Evolutionary conservation across 1,140 invertebrate genomes (phyloP).

Genomic region (Leptonema lineaticorne): DNA sequence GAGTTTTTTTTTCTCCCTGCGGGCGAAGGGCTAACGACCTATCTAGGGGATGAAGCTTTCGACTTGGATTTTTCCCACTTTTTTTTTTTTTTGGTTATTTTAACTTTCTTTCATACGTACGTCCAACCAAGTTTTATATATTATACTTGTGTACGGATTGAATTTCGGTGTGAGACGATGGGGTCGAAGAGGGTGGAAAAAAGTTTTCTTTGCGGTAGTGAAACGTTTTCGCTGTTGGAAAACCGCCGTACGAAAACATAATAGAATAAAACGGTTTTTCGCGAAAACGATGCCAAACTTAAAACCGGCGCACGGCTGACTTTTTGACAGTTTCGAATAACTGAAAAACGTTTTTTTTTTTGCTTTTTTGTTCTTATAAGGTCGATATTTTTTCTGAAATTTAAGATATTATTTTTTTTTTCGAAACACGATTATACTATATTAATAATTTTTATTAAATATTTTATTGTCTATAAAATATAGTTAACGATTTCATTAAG

Average conservation of each 20-base stretch:
- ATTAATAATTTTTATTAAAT: no score
- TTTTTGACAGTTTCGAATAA: constrained; percentile 24
- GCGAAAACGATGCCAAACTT: constrained; percentile 1
- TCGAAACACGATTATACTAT: no score
- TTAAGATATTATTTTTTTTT: no score
- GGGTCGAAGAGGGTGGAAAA: constrained; percentile 3
- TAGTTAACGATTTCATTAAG: no score
- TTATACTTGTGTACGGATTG: no score
- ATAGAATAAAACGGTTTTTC: constrained; percentile 21
- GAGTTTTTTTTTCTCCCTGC: constrained; percentile 15
- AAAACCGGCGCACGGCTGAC: neutral
- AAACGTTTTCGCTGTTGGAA: constrained; percentile 2
- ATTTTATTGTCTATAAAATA: no score
- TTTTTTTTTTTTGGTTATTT: no score
- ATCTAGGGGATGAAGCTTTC: neutral
- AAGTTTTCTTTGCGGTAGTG: neutral
- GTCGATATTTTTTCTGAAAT: no score
- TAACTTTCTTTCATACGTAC: no score
- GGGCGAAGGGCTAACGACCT: constrained; percentile 16
- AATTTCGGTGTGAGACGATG: neutral
- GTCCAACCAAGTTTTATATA: no score
- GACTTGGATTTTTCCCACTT: neutral
- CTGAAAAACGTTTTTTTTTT: no score
- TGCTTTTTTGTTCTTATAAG: no score
- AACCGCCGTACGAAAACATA: constrained; percentile 4